Evolutionary conservation across 2,113 vertebrate genomes (phyloP).

Genomic region (Lampris incognitus): DNA sequence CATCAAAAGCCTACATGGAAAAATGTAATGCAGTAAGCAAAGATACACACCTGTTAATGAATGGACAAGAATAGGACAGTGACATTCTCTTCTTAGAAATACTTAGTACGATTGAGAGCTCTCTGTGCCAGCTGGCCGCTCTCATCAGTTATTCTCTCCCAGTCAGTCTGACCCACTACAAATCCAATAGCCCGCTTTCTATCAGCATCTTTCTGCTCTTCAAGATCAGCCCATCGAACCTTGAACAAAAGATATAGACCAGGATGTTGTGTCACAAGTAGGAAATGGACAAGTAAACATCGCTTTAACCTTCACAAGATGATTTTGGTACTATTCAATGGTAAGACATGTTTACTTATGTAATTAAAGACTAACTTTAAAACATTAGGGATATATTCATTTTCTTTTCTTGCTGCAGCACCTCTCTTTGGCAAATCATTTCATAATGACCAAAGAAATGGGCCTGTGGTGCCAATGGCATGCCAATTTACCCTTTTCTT

Average conservation of each 20-base stretch:
- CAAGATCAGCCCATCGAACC: constrained; percentile 99
- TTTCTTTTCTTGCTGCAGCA: not conserved
- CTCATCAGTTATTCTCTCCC: constrained; percentile 99
- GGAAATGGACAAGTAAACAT: not conserved
- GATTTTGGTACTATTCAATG: too few species aligned
- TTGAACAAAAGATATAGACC: constrained; percentile 68
- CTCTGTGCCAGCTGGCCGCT: constrained; percentile 94
- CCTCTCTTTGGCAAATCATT: not conserved
- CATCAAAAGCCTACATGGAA: not conserved
- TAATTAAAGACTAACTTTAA: too few species aligned
- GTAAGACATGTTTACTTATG: too few species aligned
- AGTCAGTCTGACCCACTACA: constrained; percentile 98
- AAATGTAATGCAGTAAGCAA: not conserved
- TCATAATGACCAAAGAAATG: not conserved
- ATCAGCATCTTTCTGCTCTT: constrained; percentile 98
- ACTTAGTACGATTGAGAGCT: constrained; percentile 99
- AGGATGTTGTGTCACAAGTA: constrained; percentile 19
- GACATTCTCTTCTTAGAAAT: constrained; percentile 88
- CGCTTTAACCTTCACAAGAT: not conserved
- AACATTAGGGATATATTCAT: too few species aligned
- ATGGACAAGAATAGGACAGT: constrained; percentile 20
- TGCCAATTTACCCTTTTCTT: constrained; percentile 92
- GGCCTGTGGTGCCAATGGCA: not conserved
- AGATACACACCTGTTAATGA: constrained; percentile 80
- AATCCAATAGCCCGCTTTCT: constrained; percentile 98